phyloP scores from a whole-genome alignment of 2,888 invertebrate genomes.

The Cephus sareptanus region DNA sequence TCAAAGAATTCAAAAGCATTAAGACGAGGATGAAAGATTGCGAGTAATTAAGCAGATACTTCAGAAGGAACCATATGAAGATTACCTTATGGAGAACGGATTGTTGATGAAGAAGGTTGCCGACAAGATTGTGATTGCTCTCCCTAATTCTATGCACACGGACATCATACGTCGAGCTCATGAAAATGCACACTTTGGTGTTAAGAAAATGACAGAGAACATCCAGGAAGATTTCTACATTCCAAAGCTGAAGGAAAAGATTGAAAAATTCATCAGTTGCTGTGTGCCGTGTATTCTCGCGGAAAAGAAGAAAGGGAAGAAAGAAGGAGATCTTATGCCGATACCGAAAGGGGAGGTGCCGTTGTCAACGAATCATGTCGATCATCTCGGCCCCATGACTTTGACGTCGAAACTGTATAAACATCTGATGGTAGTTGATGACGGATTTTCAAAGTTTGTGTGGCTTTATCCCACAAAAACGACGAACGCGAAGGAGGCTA shows the following conservation, averaged over 20 bases:
- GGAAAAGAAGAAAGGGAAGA: conserved; percentile 23
- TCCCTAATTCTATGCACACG: conserved; percentile 21
- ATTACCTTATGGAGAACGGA: conserved; percentile 18
- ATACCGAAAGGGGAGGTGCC: conserved; percentile 19
- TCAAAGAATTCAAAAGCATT: conserved; percentile 7
- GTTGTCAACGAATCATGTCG: too few species aligned
- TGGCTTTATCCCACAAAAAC: too few species aligned
- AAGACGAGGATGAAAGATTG: conserved; percentile 24
- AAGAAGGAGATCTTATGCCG: conserved; percentile 11
- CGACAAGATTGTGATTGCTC: conserved; percentile 13
- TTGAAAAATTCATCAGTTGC: conserved; percentile 21
- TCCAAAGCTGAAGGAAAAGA: conserved; percentile 22
- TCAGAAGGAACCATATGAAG: conserved; percentile 19
- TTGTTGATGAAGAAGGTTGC: conserved; percentile 17
- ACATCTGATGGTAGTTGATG: conserved; percentile 18
- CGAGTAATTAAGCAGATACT: conserved; percentile 7
- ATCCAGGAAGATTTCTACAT: conserved; percentile 21
- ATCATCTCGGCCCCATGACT: neutral
- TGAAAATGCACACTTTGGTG: conserved; percentile 25
- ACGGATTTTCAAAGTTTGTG: too few species aligned
- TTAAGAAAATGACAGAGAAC: conserved; percentile 20
- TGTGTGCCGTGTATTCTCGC: conserved; percentile 24
- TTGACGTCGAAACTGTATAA: conserved; percentile 19
- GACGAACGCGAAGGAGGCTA: too few species aligned
- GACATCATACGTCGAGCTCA: conserved; percentile 20